These are phyloP conservation scores for Bos indicus DNA, from an alignment of 2,113 vertebrate species.

Conservation along the genomic window DNA sequence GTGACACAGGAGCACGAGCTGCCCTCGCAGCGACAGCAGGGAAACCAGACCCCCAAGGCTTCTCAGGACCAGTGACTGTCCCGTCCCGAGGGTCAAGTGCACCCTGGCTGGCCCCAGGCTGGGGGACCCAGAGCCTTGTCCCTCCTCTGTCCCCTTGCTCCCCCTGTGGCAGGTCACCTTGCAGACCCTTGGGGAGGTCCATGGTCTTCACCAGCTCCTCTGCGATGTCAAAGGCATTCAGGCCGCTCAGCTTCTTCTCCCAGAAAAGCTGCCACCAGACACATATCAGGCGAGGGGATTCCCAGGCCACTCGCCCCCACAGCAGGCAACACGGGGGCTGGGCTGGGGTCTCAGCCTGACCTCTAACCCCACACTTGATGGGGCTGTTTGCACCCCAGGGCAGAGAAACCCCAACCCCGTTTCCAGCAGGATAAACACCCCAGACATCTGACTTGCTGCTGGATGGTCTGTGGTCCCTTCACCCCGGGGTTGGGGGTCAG, in stretches of 20 bases:
- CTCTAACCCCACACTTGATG: background rate
- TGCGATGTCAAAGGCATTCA: conserved; percentile 97
- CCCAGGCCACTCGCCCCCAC: background rate
- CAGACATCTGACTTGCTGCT: background rate
- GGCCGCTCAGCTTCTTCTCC: conserved; percentile 97
- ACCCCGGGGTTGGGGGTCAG: background rate
- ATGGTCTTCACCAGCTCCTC: conserved; percentile 98
- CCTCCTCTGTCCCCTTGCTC: background rate
- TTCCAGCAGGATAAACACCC: background rate
- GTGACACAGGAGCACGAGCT: background rate
- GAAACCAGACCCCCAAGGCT: background rate
- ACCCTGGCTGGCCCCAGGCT: background rate
- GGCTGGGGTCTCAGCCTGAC: background rate
- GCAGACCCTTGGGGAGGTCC: conserved; percentile 97
- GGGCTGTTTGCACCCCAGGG: background rate
- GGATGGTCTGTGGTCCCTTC: background rate
- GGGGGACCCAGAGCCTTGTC: background rate
- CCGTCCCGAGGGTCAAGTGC: background rate
- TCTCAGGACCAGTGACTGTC: too few species aligned
- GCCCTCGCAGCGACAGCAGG: accelerated
- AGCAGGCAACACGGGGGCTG: background rate
- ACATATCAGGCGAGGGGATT: background rate
- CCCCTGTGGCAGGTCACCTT: conserved; percentile 81
- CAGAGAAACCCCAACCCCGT: background rate
- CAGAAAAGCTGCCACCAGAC: conserved; percentile 90